phyloP scores from a whole-genome alignment of 2,113 vertebrate genomes.

The Vimba vimba region DNA sequence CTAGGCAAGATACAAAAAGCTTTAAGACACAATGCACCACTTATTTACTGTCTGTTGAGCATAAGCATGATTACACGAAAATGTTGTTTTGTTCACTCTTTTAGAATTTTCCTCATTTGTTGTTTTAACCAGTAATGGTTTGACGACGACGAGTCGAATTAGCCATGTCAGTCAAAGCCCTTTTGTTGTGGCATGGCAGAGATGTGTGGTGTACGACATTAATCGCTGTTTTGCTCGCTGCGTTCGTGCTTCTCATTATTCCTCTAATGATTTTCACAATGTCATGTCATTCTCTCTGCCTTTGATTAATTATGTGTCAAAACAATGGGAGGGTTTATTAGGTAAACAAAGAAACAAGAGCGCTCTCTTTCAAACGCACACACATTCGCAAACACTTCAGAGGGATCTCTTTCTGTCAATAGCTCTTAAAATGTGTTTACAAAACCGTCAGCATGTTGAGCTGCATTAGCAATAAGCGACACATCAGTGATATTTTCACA shows the following conservation, averaged over 20 bases:
- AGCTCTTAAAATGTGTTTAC: constrained; percentile 23
- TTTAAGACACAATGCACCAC: not conserved
- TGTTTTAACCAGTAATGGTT: constrained; percentile 17
- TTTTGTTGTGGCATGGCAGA: constrained; percentile 67
- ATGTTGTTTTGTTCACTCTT: not conserved
- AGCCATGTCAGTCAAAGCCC: constrained; percentile 70
- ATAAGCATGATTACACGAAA: not conserved
- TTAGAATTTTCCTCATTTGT: not conserved
- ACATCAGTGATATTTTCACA: not conserved
- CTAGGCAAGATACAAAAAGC: not conserved
- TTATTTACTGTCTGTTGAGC: not conserved
- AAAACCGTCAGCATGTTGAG: not conserved
- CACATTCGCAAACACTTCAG: constrained; percentile 21
- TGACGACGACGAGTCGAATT: constrained; percentile 63
- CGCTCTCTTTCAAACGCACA: constrained; percentile 3
- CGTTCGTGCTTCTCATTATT: constrained; percentile 58
- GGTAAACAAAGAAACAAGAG: constrained; percentile 65
- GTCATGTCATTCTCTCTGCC: constrained; percentile 59
- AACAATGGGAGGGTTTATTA: constrained; percentile 75
- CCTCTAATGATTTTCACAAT: constrained; percentile 72
- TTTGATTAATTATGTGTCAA: constrained; percentile 77
- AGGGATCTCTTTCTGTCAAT: constrained; percentile 28
- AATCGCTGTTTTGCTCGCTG: constrained; percentile 43
- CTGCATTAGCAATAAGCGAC: not conserved
- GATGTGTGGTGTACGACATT: constrained; percentile 56